Percentiles rank a stretch among this genome's conserved stretches.
Evolutionary conservation across 2,888 invertebrate species (phyloP).

Genomic region (Lomographa bimaculata): DNA sequence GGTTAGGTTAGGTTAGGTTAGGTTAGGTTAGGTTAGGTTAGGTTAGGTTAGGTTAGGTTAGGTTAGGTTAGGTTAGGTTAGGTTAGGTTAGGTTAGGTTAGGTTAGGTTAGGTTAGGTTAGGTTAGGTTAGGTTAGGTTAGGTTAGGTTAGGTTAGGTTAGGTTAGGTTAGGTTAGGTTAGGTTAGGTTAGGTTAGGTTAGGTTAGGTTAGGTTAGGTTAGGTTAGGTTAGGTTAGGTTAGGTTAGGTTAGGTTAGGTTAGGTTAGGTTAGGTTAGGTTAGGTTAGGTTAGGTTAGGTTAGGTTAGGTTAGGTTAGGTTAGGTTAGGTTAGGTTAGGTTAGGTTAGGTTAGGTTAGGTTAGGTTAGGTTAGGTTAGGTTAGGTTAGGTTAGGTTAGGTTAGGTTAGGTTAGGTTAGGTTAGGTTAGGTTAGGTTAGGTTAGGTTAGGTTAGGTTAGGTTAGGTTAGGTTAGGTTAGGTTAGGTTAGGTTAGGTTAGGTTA

Average conservation of each 20-base stretch:
- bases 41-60: constrained; percentile 15
- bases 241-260: constrained; percentile 1
- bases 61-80: constrained; percentile 15
- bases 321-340: constrained; percentile 31
- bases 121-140: constrained; percentile 8
- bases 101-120: constrained; percentile 9
- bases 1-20: constrained; percentile 14
- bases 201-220: constrained; percentile 7
- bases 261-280: constrained; percentile 26
- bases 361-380: constrained; percentile 3
- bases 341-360: constrained; percentile 26
- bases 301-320: constrained; percentile 30
- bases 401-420: constrained; percentile 5
- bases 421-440: constrained; percentile 5
- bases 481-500: constrained; percentile 5
- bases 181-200: constrained; percentile 11
- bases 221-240: constrained; percentile 3
- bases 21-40: constrained; percentile 13
- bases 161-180: constrained; percentile 11
- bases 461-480: constrained; percentile 5
- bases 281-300: constrained; percentile 25
- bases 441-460: constrained; percentile 3
- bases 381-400: constrained; percentile 3
- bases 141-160: constrained; percentile 9
- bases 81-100: constrained; percentile 13